These are phyloP conservation scores for Tachysurus vachellii DNA, from an alignment of 2,113 vertebrate species.

Conservation along the genomic window DNA sequence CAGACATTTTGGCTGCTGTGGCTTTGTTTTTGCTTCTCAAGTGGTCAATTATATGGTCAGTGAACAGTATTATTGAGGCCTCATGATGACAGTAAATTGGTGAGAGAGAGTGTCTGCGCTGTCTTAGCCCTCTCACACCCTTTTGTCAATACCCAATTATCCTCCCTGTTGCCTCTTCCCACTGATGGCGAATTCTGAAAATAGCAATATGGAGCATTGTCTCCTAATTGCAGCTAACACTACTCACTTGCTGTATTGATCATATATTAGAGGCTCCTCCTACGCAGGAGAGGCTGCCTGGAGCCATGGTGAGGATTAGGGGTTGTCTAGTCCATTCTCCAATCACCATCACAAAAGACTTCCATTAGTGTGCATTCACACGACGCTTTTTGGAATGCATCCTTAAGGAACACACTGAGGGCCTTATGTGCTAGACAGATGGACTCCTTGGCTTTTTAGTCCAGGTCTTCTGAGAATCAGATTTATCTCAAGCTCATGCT, in stretches of 20 bases:
- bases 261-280: conserved; percentile 57
- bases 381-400: conserved; percentile 42
- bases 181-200: conserved; percentile 61
- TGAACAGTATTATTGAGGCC: conserved; percentile 70
- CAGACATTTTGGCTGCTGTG: conserved; percentile 45
- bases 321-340: conserved; percentile 49
- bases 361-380: conserved; percentile 49
- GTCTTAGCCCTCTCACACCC: conserved; percentile 63
- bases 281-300: conserved; percentile 25
- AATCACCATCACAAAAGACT: conserved; percentile 38
- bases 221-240: conserved; percentile 70
- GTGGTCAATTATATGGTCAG: conserved; percentile 68
- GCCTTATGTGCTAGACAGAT: conserved; percentile 29
- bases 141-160: conserved; percentile 77
- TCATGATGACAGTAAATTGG: conserved; percentile 70
- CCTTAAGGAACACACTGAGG: conserved; percentile 41
- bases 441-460: conserved; percentile 35
- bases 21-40: conserved; percentile 64
- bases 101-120: conserved; percentile 56
- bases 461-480: conserved; percentile 34
- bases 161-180: conserved; percentile 60
- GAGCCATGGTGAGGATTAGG: conserved; percentile 42
- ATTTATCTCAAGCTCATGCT: conserved; percentile 8
- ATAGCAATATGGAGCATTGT: conserved; percentile 63
- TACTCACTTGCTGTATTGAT: conserved; percentile 66